These are phyloP conservation scores for Erethizon dorsatum DNA, from an alignment of 2,797 vertebrate species.

Conservation along the genomic window DNA sequence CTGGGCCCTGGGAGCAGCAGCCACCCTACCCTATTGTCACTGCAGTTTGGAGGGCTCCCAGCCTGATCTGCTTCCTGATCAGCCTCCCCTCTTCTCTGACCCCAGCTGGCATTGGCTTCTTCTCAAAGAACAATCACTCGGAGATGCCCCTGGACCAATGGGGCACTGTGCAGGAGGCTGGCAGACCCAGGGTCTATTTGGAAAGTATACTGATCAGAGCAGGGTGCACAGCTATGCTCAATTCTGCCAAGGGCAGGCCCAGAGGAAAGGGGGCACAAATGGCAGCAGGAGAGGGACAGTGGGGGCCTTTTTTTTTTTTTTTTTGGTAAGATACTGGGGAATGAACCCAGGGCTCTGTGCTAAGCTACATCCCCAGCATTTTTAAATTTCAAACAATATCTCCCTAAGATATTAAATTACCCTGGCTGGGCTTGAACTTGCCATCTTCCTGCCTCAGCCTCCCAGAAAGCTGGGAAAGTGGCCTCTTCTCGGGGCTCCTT, in stretches of 20 bases:
- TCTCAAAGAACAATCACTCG: not conserved
- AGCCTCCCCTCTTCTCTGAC: not conserved
- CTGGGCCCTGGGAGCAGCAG: rapidly evolving
- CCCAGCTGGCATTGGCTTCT: not conserved
- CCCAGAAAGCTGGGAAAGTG: not conserved
- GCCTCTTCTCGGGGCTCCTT: not conserved
- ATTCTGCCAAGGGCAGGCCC: not conserved
- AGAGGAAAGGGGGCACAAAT: not conserved
- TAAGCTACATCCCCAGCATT: not conserved
- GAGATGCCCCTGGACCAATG: not conserved
- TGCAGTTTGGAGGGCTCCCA: too few relatives aligned
- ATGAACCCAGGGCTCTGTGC: not conserved
- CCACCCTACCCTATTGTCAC: not conserved
- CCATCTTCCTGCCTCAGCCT: not conserved
- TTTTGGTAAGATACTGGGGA: not conserved
- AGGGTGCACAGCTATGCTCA: not conserved
- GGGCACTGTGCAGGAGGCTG: not conserved
- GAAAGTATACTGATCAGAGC: not conserved
- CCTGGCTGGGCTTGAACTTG: not conserved
- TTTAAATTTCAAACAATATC: not conserved
- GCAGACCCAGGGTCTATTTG: not conserved
- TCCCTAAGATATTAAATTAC: not conserved
- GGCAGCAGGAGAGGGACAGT: not conserved
- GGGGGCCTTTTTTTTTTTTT: too few relatives aligned
- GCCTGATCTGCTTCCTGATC: too few relatives aligned